These are phyloP conservation scores for Megaptera novaeangliae DNA, from an alignment of 2,113 vertebrate species.

Conservation along the genomic window DNA sequence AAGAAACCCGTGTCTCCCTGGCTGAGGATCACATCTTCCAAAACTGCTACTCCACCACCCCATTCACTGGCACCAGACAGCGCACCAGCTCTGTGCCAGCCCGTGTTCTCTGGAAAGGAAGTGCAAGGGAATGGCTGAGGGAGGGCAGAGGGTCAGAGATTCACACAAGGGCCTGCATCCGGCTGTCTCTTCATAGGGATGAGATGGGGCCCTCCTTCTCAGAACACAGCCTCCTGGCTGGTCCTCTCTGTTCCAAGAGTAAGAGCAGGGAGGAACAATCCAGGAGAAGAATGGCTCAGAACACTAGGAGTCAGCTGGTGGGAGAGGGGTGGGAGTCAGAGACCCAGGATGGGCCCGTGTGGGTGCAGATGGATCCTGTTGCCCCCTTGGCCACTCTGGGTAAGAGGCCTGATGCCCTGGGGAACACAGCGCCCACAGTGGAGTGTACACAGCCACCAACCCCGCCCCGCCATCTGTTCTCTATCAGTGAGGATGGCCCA, in stretches of 20 bases:
- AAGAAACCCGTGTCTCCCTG: background rate
- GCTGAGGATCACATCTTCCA: background rate
- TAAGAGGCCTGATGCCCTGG: background rate
- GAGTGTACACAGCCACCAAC: background rate
- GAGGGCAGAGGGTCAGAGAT: background rate
- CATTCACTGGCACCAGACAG: background rate
- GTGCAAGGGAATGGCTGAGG: background rate
- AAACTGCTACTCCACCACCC: background rate
- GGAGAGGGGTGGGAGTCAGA: background rate
- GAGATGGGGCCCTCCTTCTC: background rate
- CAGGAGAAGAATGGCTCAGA: background rate
- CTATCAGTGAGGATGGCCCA: background rate
- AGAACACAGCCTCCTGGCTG: background rate
- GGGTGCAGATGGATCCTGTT: background rate
- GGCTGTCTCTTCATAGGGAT: background rate
- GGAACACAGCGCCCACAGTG: background rate
- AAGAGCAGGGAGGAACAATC: background rate
- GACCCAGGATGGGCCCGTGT: background rate
- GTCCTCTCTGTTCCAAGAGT: background rate
- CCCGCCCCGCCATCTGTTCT: background rate
- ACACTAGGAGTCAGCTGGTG: background rate
- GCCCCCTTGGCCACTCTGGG: background rate
- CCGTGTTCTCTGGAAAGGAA: background rate
- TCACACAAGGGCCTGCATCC: background rate
- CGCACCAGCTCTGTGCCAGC: background rate